Conservation (phyloP, 2,797 vertebrate species). For the Cyprinodon diabolis region DNA sequence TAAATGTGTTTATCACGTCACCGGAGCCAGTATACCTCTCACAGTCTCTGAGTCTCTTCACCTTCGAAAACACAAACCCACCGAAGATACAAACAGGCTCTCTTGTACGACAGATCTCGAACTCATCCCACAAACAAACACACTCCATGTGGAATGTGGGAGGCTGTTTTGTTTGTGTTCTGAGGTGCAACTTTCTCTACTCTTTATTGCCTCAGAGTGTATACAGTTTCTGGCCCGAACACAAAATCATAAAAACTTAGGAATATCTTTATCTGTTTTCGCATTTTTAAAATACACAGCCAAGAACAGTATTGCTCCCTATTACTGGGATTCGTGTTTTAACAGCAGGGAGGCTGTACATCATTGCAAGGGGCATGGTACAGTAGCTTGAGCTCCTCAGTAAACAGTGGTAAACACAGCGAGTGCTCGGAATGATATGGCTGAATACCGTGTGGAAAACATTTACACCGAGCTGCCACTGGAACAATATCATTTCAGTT, state of each 20-base stretch:
- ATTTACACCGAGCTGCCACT: slow-evolving; percentile 76
- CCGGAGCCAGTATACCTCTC: slow-evolving; percentile 42
- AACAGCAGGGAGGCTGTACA: slow-evolving; percentile 39
- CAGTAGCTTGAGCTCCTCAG: slow-evolving; percentile 70
- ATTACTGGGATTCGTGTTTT: slow-evolving; percentile 17
- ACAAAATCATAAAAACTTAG: not conserved
- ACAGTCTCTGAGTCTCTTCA: slow-evolving; percentile 46
- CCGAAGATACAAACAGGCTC: slow-evolving; percentile 44
- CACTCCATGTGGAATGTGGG: slow-evolving; percentile 47
- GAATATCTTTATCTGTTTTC: slow-evolving; percentile 15
- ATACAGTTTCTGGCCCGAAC: not conserved
- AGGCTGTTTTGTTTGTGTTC: slow-evolving; percentile 55
- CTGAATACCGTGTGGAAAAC: slow-evolving; percentile 69
- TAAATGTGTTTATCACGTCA: slow-evolving; percentile 51
- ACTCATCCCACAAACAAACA: slow-evolving; percentile 63
- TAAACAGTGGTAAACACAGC: slow-evolving; percentile 78
- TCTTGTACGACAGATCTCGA: slow-evolving; percentile 24
- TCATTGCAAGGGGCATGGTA: slow-evolving; percentile 59
- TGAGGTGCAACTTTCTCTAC: slow-evolving; percentile 34
- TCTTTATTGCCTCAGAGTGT: slow-evolving; percentile 15
- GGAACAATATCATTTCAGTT: slow-evolving; percentile 74
- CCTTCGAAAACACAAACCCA: slow-evolving; percentile 58
- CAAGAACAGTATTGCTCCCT: slow-evolving; percentile 7
- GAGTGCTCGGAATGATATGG: slow-evolving; percentile 57
- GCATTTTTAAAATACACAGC: slow-evolving; percentile 2